phyloP scores from a whole-genome alignment of 2,888 invertebrate genomes.

The Schizaphis graminum region DNA sequence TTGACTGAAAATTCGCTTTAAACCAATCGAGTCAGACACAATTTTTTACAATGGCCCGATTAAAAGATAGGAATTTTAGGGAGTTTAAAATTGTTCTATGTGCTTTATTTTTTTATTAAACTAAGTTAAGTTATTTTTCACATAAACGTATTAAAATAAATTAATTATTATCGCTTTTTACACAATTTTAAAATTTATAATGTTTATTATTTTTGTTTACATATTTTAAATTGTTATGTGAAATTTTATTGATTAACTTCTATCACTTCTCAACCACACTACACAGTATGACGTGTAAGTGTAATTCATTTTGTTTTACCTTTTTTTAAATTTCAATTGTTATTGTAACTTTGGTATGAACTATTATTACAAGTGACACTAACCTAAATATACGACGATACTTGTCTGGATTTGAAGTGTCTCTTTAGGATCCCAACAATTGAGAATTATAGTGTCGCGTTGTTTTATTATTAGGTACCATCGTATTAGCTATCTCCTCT shows the following conservation, averaged over 20 bases:
- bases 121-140: too few relatives aligned
- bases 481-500: not conserved
- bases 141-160: not conserved
- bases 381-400: constrained; percentile 30
- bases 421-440: constrained; percentile 13
- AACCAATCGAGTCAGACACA: constrained; percentile 5
- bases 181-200: not conserved
- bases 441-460: constrained; percentile 6
- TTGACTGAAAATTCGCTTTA: not conserved
- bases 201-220: not conserved
- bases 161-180: not conserved
- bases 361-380: constrained; percentile 33
- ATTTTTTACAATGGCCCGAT: not conserved
- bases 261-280: not conserved
- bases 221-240: too few relatives aligned
- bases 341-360: not conserved
- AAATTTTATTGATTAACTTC: not conserved
- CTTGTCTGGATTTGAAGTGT: constrained; percentile 3
- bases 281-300: not conserved
- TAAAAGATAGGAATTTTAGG: not conserved
- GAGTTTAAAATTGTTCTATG: not conserved
- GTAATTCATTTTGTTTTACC: constrained; percentile 14
- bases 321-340: not conserved
- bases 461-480: constrained; percentile 31
- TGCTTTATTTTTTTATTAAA: not conserved